Evolutionary conservation across 2,113 vertebrate genomes (phyloP), one percentile per base, ranked within the genome.

Genomic region (Serinus canaria): DNA sequence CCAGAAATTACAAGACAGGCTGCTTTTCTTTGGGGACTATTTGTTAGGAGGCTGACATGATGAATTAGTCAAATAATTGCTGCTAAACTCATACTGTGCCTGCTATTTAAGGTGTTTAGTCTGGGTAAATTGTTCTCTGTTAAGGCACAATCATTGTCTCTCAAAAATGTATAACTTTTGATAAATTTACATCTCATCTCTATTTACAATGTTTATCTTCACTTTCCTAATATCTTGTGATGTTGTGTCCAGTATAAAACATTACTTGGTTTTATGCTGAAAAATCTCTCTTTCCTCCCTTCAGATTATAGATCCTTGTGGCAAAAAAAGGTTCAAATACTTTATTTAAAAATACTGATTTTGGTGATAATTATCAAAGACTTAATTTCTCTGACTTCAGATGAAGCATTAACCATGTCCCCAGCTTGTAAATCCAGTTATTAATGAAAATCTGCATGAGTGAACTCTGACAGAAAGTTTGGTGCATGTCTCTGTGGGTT

Each of bases 21-120:
- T 78, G 79, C 92, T 95, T 97, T 96, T 73, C 64, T 66, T 83
- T 93, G 1, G 95, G 96, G 97, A 95, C 96, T 95, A 70, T 96
- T 97, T 93, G 96, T 95, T 96, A 97, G 94, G 94, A 98, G 95
- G 94, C 96, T 96, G 96, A 94, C 97, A 97, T 95, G 96, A 97
- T 93, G 91, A 98, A 98, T 97, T 97, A 96, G 96, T 97, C 96
- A 95, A 97, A 97, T 96, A 89, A 97, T 84, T 97, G 96, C 86
- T 92, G 75, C 86, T 97, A 91, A 94, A 88, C 87, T 91, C 90
- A 72, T 90, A 81, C 89, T 67, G 92, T 96, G 90, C 49, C 87
- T 87, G 69, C 79, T 94, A 92, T 93, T 97, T 96, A 90, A 94
- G 96, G 96, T 97, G 93, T 96, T 94, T 90, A 88, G 87, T 91